Conservation (phyloP, 2,888 invertebrate genomes). For the Ferdinandea cuprea region DNA sequence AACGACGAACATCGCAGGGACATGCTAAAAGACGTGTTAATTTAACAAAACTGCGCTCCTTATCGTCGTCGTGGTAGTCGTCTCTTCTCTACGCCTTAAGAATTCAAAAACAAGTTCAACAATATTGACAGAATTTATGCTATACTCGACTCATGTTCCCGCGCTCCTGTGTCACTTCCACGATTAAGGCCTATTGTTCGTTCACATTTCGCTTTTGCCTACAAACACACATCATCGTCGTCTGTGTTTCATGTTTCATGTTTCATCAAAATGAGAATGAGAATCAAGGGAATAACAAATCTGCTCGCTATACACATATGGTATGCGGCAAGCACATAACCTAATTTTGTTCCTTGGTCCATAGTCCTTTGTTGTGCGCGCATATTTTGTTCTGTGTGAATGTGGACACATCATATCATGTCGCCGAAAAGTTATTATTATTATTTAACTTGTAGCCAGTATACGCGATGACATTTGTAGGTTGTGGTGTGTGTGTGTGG, state of each 20-base stretch:
- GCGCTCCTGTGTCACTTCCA: neutral
- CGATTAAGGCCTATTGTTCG: slow-evolving; percentile 11
- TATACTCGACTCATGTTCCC: neutral
- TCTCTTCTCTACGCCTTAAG: slow-evolving; percentile 39
- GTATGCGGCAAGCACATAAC: slow-evolving; percentile 38
- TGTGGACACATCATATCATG: slow-evolving; percentile 34
- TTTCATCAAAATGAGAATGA: slow-evolving; percentile 30
- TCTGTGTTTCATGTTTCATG: no score
- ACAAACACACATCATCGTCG: neutral
- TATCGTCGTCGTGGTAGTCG: neutral
- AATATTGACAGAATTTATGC: slow-evolving; percentile 26
- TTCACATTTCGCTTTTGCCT: neutral
- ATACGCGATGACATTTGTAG: slow-evolving; percentile 1
- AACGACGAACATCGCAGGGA: slow-evolving; percentile 26
- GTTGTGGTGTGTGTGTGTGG: slow-evolving; percentile 6
- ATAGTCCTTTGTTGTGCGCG: slow-evolving; percentile 12
- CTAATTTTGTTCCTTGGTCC: slow-evolving; percentile 34
- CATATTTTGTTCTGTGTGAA: slow-evolving; percentile 14
- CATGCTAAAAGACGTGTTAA: slow-evolving; percentile 59
- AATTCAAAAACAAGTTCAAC: slow-evolving; percentile 33
- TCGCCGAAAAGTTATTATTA: slow-evolving; percentile 31
- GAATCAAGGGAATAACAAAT: slow-evolving; percentile 48
- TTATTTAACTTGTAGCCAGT: slow-evolving; percentile 22
- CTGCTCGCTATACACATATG: slow-evolving; percentile 23
- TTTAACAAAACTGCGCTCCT: slow-evolving; percentile 46